A percentile compares a stretch with the other conserved stretches of the same genome.
phyloP scores from a whole-genome alignment of 2,797 vertebrate species.

The Erpetoichthys calabaricus region DNA sequence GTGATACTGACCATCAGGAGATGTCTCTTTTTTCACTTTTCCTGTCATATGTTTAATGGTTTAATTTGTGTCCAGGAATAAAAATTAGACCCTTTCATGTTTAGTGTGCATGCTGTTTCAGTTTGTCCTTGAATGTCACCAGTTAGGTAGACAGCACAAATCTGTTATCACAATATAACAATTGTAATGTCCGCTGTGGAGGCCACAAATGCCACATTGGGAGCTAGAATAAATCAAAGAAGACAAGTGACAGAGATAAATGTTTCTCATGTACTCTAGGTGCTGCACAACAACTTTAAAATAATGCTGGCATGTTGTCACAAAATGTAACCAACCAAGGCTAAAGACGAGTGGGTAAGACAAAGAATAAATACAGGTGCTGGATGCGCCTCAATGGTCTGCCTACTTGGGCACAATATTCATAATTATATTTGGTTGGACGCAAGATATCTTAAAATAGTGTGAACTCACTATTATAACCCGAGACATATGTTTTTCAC shows the following conservation, averaged over 20 bases:
- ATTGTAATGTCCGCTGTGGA: slow-evolving; percentile 33
- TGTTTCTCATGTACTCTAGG: slow-evolving; percentile 43
- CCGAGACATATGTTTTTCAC: too few species aligned
- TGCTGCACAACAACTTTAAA: slow-evolving; percentile 48
- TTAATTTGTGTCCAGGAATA: too few species aligned
- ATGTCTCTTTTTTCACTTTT: too few species aligned
- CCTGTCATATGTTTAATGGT: too few species aligned
- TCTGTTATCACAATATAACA: slow-evolving; percentile 47
- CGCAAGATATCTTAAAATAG: neutral
- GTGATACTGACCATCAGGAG: too few species aligned
- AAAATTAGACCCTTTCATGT: too few species aligned
- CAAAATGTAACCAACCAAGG: slow-evolving; percentile 42
- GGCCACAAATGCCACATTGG: slow-evolving; percentile 38
- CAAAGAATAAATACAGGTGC: slow-evolving; percentile 24
- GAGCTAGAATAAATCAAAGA: slow-evolving; percentile 62
- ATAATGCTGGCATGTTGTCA: slow-evolving; percentile 51
- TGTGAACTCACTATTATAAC: neutral
- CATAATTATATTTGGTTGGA: neutral
- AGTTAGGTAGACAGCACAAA: slow-evolving; percentile 45
- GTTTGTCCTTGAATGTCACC: slow-evolving; percentile 71
- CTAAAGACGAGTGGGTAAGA: slow-evolving; percentile 52
- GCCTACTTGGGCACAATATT: too few species aligned
- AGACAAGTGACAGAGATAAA: slow-evolving; percentile 63
- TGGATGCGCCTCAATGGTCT: too few species aligned
- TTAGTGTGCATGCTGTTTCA: slow-evolving; percentile 36